Base-by-base conservation (phyloP, 1,140 invertebrate species). In the Asobara japonica region DNA sequence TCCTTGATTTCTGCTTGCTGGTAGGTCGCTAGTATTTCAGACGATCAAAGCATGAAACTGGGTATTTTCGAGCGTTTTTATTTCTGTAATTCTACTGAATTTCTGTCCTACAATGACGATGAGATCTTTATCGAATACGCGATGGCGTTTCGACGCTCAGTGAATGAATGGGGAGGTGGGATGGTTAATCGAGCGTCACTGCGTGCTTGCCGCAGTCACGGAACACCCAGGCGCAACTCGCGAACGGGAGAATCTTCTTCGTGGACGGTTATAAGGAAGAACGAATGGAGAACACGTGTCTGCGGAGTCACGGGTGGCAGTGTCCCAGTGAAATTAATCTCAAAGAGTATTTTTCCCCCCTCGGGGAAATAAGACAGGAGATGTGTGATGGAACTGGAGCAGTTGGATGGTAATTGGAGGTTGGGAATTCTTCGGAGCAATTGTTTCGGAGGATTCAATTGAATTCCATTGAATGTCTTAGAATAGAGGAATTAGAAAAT, bases 131-230 rank as follows among this genome's bases (percentile, higher is more conserved):
- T 45, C 41, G 41, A 13, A 45, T 13, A 10, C 41, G 41, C 41
- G 41, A 45, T 45, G n/a, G 41, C 41, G 41, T 45, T 45, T 45
- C 41, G n/a, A 45, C 41, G n/a, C 41, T 45, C 41, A n/a, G 41
- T 45, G 41, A 45, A 45, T 45, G 41, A 45, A 45, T 45, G 41
- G 41, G 41, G 16, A 45, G 41, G 41, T 3, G 11, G 41, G n/a
- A 13, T 45, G 41, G 41, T 45, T 45, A 45, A 45, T 45, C 41
- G 41, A 45, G 41, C 41, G 41, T 45, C 41, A 45, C 16, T 16
- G 41, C 16, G 41, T 45, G 41, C 41, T 45, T 45, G 41, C 8
- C 16, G 41, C n/a, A 3, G 41, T n/a, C 41, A 45, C 41, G 16
- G 41, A 45, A 45, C 41, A 45, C 41, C 41, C 41, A 45, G 41